Conservation (phyloP, 2,797 vertebrate species). For the Gymnocypris eckloni region DNA sequence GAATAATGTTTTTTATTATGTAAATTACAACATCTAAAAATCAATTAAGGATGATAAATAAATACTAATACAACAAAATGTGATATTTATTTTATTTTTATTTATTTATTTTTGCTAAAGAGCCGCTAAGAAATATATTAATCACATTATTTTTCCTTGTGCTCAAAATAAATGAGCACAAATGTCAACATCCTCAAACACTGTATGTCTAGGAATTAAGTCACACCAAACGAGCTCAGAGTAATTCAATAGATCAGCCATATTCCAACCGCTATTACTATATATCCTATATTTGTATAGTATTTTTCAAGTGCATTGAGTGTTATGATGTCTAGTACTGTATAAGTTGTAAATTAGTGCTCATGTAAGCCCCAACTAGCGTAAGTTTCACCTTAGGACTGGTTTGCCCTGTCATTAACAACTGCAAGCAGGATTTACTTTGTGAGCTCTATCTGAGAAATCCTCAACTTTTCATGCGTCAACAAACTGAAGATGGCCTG, state of each 20-base stretch:
- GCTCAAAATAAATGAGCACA: not conserved
- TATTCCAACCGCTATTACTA: too few relatives aligned
- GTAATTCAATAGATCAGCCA: not conserved
- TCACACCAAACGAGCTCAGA: not conserved
- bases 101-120: too few relatives aligned
- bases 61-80: not conserved
- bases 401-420: constrained; percentile 8
- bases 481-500: not conserved
- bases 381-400: not conserved
- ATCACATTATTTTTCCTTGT: not conserved
- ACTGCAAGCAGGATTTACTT: not conserved
- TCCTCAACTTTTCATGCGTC: not conserved
- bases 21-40: not conserved
- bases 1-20: not conserved
- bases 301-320: not conserved
- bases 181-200: not conserved
- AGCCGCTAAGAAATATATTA: not conserved
- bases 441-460: not conserved
- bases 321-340: not conserved
- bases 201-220: not conserved
- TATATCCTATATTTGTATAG: not conserved
- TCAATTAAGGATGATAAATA: not conserved
- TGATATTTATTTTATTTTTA: too few relatives aligned
- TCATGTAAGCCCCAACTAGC: not conserved
- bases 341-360: not conserved